A percentile compares a stretch with the other conserved stretches of the same genome.
phyloP scores from a whole-genome alignment of 1,140 invertebrate species.

The Drosophila prosaltans region DNA sequence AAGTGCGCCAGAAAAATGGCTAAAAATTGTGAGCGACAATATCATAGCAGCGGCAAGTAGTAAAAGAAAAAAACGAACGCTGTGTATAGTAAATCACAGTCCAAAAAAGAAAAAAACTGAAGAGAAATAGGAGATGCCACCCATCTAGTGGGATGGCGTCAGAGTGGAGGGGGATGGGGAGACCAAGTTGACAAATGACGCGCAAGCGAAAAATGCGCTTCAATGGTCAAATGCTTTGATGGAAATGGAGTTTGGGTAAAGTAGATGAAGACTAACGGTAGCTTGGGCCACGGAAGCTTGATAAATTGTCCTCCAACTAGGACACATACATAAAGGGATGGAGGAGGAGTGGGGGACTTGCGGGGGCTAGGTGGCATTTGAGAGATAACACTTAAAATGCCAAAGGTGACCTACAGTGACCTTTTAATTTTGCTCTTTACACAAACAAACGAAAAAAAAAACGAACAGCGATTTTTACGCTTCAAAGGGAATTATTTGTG shows the following conservation, averaged over 20 bases:
- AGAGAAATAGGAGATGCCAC: constrained; percentile 12
- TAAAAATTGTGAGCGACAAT: constrained; percentile 52
- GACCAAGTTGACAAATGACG: constrained; percentile 74
- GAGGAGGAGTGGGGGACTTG: neutral
- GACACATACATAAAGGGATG: neutral
- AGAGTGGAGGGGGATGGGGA: neutral
- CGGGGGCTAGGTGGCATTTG: constrained; percentile 18
- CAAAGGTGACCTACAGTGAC: constrained; percentile 63
- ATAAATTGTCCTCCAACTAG: constrained; percentile 44
- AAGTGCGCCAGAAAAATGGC: constrained; percentile 64
- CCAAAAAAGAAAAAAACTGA: neutral
- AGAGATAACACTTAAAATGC: constrained; percentile 45
- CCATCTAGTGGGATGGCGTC: neutral
- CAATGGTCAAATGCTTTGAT: constrained; percentile 76
- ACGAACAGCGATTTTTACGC: neutral
- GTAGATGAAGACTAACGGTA: constrained; percentile 23
- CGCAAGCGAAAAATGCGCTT: constrained; percentile 79
- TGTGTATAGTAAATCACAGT: constrained; percentile 62
- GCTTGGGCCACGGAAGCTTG: constrained; percentile 10
- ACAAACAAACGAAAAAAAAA: neutral
- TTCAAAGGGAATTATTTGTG: neutral
- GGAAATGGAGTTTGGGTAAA: constrained; percentile 4
- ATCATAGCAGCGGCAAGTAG: constrained; percentile 29
- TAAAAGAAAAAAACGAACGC: constrained; percentile 11
- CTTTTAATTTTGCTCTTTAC: constrained; percentile 27